Conservation (phyloP, 2,888 invertebrate genomes). For the Callinectes sapidus region DNA sequence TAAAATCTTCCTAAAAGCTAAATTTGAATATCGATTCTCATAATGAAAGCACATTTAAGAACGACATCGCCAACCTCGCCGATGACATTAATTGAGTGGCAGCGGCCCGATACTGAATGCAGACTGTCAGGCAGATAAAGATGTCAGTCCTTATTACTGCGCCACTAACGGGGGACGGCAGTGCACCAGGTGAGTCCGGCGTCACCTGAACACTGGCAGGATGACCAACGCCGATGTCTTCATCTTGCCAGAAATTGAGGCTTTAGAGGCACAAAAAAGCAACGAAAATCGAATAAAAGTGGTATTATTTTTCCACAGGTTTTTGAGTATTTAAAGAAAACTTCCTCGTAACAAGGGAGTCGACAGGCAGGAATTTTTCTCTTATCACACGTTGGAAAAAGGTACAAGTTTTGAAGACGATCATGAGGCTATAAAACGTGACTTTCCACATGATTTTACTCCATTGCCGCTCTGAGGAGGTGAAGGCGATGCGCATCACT, state of each 20-base stretch:
- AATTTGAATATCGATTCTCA: neutral
- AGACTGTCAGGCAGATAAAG: conserved; percentile 13
- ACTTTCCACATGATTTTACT: neutral
- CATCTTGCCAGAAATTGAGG: neutral
- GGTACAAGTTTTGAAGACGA: neutral
- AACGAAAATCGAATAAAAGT: neutral
- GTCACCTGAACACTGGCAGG: conserved; percentile 9
- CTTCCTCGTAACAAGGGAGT: neutral
- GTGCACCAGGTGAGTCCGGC: neutral
- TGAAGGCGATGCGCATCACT: neutral
- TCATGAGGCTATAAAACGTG: neutral
- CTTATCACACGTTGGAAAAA: neutral
- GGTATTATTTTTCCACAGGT: neutral
- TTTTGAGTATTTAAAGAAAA: neutral
- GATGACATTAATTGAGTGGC: conserved; percentile 28
- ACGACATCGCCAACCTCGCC: neutral
- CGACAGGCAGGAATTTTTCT: neutral
- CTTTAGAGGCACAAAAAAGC: neutral
- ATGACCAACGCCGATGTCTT: neutral
- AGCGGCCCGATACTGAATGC: conserved; percentile 11
- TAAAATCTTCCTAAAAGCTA: neutral
- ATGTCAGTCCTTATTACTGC: neutral
- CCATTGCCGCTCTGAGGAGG: neutral
- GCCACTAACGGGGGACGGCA: neutral
- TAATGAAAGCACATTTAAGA: neutral